phyloP scores from a whole-genome alignment of 2,797 vertebrate genomes.

The Characodon lateralis region DNA sequence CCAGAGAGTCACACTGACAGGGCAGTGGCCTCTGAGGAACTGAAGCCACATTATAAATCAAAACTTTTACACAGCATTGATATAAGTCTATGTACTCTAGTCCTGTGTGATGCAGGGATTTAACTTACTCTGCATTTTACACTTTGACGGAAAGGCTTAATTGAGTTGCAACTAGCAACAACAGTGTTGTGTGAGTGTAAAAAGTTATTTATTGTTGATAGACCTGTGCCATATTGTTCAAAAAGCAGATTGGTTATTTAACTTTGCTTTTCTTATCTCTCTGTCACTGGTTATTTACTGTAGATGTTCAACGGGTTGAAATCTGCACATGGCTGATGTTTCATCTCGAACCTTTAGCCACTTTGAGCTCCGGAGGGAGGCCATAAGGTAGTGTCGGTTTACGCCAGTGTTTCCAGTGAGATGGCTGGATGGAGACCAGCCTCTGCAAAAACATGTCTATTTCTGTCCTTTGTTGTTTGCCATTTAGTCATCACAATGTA shows the following conservation, averaged over 20 bases:
- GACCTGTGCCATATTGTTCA: background rate
- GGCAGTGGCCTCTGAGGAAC: constrained; percentile 28
- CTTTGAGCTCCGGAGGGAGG: constrained; percentile 30
- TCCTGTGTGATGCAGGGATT: constrained; percentile 28
- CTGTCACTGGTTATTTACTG: constrained; percentile 15
- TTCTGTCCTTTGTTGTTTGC: constrained; percentile 77
- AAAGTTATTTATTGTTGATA: background rate
- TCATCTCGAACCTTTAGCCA: too few relatives aligned
- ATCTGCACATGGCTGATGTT: constrained; percentile 20
- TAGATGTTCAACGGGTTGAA: constrained; percentile 21
- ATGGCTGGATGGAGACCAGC: constrained; percentile 66
- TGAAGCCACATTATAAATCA: constrained; percentile 38
- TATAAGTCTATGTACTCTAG: constrained; percentile 23
- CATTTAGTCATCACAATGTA: constrained; percentile 54
- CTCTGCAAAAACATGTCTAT: constrained; percentile 72
- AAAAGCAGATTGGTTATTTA: background rate
- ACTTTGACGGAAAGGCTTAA: background rate
- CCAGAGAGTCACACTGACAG: constrained; percentile 32
- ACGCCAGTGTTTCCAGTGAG: constrained; percentile 64
- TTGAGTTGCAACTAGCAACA: constrained; percentile 4
- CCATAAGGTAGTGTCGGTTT: constrained; percentile 31
- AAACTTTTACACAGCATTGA: constrained; percentile 24
- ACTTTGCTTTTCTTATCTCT: background rate
- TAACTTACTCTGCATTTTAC: constrained; percentile 13
- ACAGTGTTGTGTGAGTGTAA: background rate